A percentile compares a stretch with the other conserved stretches of the same genome.
These are phyloP conservation scores for Oscheius sp. DNA, from an alignment of 1,140 invertebrate species.

Conservation along the genomic window DNA sequence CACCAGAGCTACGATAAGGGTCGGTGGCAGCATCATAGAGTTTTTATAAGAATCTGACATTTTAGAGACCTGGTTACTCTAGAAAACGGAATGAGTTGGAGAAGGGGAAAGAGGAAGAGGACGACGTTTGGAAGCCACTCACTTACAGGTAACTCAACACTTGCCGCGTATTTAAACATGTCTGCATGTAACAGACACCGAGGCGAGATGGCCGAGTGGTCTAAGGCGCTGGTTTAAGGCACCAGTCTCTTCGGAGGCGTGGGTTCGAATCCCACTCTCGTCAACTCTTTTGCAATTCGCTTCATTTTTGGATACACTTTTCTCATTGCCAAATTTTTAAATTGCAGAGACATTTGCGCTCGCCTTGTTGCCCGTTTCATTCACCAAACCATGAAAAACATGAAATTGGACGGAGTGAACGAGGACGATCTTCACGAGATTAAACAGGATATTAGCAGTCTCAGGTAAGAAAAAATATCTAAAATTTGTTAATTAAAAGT, in stretches of 20 bases:
- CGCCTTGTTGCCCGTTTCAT: background rate
- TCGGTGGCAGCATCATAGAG: constrained; percentile 14
- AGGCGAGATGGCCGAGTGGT: constrained; percentile 65
- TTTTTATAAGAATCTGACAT: background rate
- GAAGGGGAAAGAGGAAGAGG: constrained; percentile 21
- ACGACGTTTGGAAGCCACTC: constrained; percentile 43
- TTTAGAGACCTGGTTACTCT: constrained; percentile 55
- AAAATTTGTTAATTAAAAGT: constrained; percentile 6
- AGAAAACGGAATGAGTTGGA: constrained; percentile 51
- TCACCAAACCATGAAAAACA: constrained; percentile 65
- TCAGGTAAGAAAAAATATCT: constrained; percentile 62
- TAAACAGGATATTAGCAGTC: constrained; percentile 68
- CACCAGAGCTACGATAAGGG: constrained; percentile 54
- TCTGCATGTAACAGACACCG: too few relatives aligned
- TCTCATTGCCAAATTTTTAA: background rate
- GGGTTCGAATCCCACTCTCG: constrained; percentile 63
- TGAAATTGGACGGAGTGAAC: constrained; percentile 67
- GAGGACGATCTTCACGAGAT: constrained; percentile 69
- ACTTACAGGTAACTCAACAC: constrained; percentile 65
- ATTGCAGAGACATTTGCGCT: background rate
- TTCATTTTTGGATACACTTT: too few relatives aligned
- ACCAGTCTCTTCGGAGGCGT: constrained; percentile 64
- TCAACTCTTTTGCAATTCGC: too few relatives aligned
- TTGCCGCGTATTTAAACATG: constrained; percentile 63
- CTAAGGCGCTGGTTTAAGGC: constrained; percentile 65